Conservation (phyloP, 2,113 vertebrate species). For the Motacilla tschutschensis region DNA sequence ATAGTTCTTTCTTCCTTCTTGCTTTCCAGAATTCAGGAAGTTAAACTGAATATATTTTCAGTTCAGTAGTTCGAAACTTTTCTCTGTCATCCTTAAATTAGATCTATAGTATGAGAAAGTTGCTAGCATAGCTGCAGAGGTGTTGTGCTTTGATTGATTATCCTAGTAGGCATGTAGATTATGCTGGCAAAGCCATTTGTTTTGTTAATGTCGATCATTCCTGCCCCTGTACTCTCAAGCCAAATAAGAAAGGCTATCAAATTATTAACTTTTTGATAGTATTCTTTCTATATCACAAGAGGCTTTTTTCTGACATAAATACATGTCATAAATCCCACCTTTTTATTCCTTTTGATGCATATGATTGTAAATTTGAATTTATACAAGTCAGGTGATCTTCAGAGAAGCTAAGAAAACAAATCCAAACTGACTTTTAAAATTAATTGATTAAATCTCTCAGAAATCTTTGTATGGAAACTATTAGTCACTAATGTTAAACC, state of each 20-base stretch:
- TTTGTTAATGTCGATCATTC: background rate
- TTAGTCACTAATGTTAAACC: background rate
- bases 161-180: background rate
- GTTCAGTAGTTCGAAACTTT: background rate
- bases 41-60: background rate
- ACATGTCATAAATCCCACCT: accelerated
- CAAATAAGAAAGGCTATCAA: background rate
- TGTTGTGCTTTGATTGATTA: background rate
- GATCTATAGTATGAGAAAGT: background rate
- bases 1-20: background rate
- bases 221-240: background rate
- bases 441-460: background rate
- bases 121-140: background rate
- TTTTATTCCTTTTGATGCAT: background rate
- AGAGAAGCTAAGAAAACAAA: background rate
- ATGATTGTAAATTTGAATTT: background rate
- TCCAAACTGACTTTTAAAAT: background rate
- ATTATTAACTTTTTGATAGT: background rate
- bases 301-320: background rate
- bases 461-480: background rate
- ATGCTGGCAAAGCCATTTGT: background rate
- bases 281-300: background rate
- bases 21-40: background rate
- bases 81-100: background rate
- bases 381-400: background rate